These are phyloP conservation scores for Apamea anceps DNA, from an alignment of 2,888 invertebrate species.

Conservation along the genomic window DNA sequence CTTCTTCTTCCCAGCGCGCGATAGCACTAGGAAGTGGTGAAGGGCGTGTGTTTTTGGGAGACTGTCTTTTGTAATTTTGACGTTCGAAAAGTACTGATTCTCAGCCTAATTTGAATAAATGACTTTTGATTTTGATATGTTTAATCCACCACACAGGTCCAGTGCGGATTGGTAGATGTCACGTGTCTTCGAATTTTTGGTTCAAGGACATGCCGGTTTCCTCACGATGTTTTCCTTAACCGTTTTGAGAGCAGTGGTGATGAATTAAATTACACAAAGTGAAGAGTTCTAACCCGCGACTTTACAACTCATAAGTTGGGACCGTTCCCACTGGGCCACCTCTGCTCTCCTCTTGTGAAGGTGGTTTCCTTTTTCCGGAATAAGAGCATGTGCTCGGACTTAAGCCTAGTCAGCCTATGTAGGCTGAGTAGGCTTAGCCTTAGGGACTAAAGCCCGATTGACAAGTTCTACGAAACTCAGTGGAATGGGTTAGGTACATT, in stretches of 20 bases:
- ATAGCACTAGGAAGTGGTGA: too few species aligned
- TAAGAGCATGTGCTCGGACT: background rate
- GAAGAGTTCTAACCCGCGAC: background rate
- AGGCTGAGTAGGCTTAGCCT: background rate
- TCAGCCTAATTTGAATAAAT: too few species aligned
- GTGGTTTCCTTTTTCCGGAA: background rate
- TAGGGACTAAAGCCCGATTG: background rate
- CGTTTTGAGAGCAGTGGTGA: background rate
- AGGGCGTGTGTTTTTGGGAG: too few species aligned
- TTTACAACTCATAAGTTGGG: background rate
- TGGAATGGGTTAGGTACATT: background rate
- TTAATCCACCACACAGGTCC: background rate
- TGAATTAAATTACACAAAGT: background rate
- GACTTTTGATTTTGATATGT: too few species aligned
- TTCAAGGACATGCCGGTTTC: background rate
- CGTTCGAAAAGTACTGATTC: too few species aligned
- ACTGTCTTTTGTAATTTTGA: too few species aligned
- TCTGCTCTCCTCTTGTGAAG: background rate
- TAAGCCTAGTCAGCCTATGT: background rate
- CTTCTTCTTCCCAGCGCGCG: too few species aligned
- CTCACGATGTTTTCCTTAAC: background rate
- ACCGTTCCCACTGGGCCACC: background rate
- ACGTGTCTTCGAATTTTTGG: background rate
- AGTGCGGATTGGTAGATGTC: background rate
- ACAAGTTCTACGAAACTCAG: background rate